phyloP scores from a whole-genome alignment of 2,888 invertebrate genomes.

The Clitarchus hookeri region DNA sequence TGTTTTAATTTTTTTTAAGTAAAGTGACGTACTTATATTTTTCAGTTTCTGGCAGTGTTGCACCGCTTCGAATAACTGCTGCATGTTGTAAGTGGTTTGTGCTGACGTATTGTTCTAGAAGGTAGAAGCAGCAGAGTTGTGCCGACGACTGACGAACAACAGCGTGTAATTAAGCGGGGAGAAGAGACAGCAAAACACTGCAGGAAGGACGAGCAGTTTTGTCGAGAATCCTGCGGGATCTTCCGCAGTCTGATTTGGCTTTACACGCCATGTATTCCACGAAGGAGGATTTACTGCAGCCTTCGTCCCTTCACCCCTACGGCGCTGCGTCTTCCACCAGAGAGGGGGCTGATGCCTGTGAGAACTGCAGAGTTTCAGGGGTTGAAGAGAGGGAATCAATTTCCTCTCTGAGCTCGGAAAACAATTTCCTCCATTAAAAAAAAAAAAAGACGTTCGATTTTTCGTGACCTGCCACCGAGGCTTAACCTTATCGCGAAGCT shows the following conservation, averaged over 20 bases:
- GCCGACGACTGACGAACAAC: too few species aligned
- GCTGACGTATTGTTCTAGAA: too few species aligned
- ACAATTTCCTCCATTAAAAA: conserved; percentile 31
- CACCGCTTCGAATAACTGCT: too few species aligned
- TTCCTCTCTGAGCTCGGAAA: conserved; percentile 35
- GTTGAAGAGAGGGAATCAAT: conserved; percentile 30
- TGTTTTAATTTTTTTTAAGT: too few species aligned
- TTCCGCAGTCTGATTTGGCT: neutral
- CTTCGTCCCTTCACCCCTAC: neutral
- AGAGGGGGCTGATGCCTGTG: neutral
- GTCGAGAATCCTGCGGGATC: neutral
- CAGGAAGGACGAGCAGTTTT: too few species aligned
- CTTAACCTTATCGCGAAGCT: neutral
- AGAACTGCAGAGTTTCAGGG: neutral
- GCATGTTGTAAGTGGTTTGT: too few species aligned
- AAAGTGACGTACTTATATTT: too few species aligned
- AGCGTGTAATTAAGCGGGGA: too few species aligned
- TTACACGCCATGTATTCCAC: conserved; percentile 25
- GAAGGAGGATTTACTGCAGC: neutral
- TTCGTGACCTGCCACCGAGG: neutral
- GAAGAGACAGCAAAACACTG: neutral
- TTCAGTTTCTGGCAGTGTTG: too few species aligned
- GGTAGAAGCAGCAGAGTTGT: too few species aligned
- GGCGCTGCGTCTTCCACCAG: neutral
- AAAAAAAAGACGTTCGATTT: neutral